A percentile compares a stretch with the other conserved stretches of the same genome.
These are phyloP conservation scores for Halictus rubicundus DNA, from an alignment of 1,140 invertebrate species.

Conservation along the genomic window DNA sequence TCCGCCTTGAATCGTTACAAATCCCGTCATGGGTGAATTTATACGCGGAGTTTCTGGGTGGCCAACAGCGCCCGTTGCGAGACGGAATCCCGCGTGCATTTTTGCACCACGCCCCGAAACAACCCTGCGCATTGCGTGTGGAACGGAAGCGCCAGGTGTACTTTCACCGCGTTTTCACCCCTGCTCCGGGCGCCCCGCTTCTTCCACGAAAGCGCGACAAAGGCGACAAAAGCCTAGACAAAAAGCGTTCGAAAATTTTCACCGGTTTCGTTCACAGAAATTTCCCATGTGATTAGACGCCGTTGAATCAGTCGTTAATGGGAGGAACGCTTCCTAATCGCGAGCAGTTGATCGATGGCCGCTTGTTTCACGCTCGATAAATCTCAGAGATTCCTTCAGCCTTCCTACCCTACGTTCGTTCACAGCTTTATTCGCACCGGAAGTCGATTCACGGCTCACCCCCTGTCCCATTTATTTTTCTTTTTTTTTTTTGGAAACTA, in stretches of 20 bases:
- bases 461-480: too few relatives aligned
- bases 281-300: slow-evolving; percentile 7
- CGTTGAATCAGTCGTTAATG: background rate
- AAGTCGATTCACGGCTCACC: too few relatives aligned
- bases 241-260: slow-evolving; percentile 5
- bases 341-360: too few relatives aligned
- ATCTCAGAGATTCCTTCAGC: too few relatives aligned
- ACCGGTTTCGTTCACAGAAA: background rate
- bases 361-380: too few relatives aligned
- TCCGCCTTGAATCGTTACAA: slow-evolving; percentile 61
- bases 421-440: too few relatives aligned
- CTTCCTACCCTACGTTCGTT: too few relatives aligned
- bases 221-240: background rate
- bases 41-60: slow-evolving; percentile 64
- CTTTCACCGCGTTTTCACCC: slow-evolving; percentile 60
- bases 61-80: background rate
- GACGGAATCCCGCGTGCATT: slow-evolving; percentile 52
- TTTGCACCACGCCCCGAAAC: slow-evolving; percentile 51
- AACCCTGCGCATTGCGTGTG: slow-evolving; percentile 12
- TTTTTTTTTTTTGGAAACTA: too few relatives aligned
- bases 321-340: too few relatives aligned
- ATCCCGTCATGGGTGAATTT: slow-evolving; percentile 59
- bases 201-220: background rate
- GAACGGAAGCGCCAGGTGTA: slow-evolving; percentile 62
- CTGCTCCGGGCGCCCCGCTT: background rate